Percentiles rank a stretch among this genome's conserved stretches.
These are phyloP conservation scores for Alectura lathami DNA, from an alignment of 2,113 vertebrate genomes.

Conservation along the genomic window DNA sequence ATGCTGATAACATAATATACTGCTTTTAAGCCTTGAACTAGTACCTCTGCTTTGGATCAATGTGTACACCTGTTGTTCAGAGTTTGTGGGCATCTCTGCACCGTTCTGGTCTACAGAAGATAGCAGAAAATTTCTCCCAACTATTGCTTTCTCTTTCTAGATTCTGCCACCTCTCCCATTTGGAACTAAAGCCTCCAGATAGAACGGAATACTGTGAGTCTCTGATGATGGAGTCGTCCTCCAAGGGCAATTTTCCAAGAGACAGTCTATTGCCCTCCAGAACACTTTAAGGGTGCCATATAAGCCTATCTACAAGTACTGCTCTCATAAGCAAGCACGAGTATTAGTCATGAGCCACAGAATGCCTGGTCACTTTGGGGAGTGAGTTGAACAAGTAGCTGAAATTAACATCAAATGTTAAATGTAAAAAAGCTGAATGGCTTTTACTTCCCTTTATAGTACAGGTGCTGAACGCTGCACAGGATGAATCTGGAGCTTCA, in stretches of 20 bases:
- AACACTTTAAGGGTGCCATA: neutral
- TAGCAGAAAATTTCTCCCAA: neutral
- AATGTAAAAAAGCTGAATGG: neutral
- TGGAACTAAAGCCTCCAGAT: neutral
- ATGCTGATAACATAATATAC: neutral
- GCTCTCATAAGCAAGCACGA: neutral
- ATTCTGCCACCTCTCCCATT: neutral
- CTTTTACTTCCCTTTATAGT: neutral
- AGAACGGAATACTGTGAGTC: neutral
- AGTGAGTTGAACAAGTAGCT: neutral
- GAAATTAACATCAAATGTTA: neutral
- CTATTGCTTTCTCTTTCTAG: neutral
- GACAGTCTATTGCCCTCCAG: neutral
- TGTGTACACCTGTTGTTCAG: neutral
- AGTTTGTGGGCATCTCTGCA: neutral
- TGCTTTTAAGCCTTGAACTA: neutral
- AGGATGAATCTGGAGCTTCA: neutral
- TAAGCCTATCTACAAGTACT: neutral
- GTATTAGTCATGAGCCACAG: neutral
- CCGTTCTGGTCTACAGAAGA: neutral
- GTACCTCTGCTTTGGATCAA: neutral
- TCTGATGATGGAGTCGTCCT: accelerated
- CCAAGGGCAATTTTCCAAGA: neutral
- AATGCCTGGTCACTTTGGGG: neutral
- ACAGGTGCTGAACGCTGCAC: neutral